phyloP scores from a whole-genome alignment of 2,113 vertebrate genomes.

The Myiopsitta monachus region DNA sequence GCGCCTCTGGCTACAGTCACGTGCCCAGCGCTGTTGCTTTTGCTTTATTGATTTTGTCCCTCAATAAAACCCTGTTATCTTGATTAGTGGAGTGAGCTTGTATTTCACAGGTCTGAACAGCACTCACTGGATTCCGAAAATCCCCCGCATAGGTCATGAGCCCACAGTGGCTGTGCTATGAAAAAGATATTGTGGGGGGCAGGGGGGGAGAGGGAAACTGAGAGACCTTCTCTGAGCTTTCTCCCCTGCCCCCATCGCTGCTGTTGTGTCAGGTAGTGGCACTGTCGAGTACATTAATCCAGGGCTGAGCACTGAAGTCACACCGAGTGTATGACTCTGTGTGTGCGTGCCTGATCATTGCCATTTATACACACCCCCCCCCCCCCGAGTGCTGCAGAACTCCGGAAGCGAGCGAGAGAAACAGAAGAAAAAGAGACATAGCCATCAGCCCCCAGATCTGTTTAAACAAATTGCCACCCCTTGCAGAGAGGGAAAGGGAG shows the following conservation, averaged over 20 bases:
- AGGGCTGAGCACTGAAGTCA: slow-evolving; percentile 42
- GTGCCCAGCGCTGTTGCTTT: no score
- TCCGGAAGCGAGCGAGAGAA: neutral
- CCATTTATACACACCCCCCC: neutral
- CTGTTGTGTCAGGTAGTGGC: slow-evolving; percentile 75
- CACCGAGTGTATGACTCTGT: neutral
- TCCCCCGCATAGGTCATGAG: no score
- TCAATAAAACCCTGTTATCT: no score
- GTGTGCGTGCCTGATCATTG: slow-evolving; percentile 25
- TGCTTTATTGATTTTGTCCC: no score
- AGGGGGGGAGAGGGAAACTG: neutral
- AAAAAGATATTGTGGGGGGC: no score
- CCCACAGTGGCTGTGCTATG: no score
- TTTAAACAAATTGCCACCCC: neutral
- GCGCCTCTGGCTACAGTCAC: no score
- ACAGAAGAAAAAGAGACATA: neutral
- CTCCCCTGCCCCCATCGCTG: slow-evolving; percentile 47
- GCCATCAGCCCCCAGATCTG: neutral
- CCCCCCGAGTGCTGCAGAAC: neutral
- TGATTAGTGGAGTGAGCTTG: no score
- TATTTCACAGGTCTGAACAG: no score
- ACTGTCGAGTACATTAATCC: slow-evolving; percentile 73
- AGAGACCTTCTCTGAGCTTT: neutral
- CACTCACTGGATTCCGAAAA: no score
- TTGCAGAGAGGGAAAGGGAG: neutral